Conservation (phyloP, 2,797 vertebrate genomes). For the Malurus splendens region DNA sequence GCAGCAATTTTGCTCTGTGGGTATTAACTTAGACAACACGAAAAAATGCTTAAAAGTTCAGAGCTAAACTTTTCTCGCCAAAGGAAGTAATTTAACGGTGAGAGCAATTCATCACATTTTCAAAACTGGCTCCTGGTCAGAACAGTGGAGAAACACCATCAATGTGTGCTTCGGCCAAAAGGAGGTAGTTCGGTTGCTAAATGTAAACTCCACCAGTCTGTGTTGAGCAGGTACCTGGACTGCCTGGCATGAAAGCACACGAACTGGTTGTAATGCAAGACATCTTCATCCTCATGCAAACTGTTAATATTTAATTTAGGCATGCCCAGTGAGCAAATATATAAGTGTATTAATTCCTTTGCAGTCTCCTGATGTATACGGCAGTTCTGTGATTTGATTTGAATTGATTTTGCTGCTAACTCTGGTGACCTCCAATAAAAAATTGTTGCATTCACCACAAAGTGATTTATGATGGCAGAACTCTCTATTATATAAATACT, state of each 20-base stretch:
- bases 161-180: background rate
- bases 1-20: background rate
- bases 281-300: background rate
- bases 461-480: slow-evolving; percentile 32
- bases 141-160: background rate
- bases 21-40: background rate
- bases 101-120: background rate
- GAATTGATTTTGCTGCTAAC: slow-evolving; percentile 50
- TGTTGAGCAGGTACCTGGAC: background rate
- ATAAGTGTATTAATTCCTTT: slow-evolving; percentile 4
- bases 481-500: slow-evolving; percentile 45
- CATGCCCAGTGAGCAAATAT: background rate
- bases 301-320: slow-evolving; percentile 15
- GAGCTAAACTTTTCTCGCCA: background rate
- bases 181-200: background rate
- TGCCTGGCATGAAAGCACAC: background rate
- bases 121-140: background rate
- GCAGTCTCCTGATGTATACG: background rate
- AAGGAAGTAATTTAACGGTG: background rate
- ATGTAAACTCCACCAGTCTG: background rate
- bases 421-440: slow-evolving; percentile 44
- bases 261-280: background rate
- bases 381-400: slow-evolving; percentile 37
- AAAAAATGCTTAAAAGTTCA: background rate
- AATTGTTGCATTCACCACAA: slow-evolving; percentile 23